phyloP scores from a whole-genome alignment of 2,113 vertebrate genomes.

The Vicugna pacos region DNA sequence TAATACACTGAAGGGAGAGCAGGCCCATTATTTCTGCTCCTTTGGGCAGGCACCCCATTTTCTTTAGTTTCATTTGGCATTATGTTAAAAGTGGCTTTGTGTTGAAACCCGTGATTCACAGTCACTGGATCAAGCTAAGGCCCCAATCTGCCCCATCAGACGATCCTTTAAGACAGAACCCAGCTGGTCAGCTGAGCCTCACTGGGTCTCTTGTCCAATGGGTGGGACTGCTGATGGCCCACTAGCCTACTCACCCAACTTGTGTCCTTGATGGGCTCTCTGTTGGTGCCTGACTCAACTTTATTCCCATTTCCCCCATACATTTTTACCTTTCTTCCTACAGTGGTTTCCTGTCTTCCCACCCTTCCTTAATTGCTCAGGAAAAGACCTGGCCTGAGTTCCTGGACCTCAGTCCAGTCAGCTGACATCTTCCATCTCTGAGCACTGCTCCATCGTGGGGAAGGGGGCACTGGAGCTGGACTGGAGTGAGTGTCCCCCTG shows the following conservation, averaged over 20 bases:
- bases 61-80: constrained; percentile 49
- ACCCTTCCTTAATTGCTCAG: background rate
- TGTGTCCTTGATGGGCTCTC: background rate
- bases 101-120: background rate
- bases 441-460: rapidly evolving
- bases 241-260: background rate
- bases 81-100: constrained; percentile 25
- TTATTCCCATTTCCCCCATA: background rate
- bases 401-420: background rate
- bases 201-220: background rate
- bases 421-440: background rate
- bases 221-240: background rate
- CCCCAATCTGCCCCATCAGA: background rate
- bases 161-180: constrained; percentile 13
- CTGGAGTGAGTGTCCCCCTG: rapidly evolving
- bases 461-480: background rate
- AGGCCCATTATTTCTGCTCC: constrained; percentile 45
- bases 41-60: constrained; percentile 33
- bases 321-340: background rate
- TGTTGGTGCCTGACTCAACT: background rate
- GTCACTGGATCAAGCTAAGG: background rate
- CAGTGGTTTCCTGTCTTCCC: background rate
- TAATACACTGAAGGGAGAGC: constrained; percentile 56
- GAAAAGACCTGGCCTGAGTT: background rate
- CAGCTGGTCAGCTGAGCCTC: background rate